A percentile compares a stretch with the other conserved stretches of the same genome.
phyloP scores from a whole-genome alignment of 2,888 invertebrate species.

The Muschampia plurimacula region DNA sequence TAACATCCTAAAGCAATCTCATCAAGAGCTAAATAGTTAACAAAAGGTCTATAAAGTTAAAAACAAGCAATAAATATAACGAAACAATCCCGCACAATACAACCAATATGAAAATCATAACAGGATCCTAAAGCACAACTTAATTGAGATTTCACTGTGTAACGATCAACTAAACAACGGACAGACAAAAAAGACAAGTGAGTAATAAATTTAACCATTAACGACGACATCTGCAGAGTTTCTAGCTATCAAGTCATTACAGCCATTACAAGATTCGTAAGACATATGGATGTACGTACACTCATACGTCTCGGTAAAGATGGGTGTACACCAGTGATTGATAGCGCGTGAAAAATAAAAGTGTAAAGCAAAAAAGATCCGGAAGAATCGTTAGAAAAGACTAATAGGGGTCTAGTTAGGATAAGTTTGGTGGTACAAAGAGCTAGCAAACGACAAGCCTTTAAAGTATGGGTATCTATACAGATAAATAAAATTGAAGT shows the following conservation, averaged over 20 bases:
- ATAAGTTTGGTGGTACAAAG: no score
- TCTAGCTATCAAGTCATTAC: constrained; percentile 54
- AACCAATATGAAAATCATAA: constrained; percentile 18
- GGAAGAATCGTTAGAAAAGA: no score
- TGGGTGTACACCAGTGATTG: constrained; percentile 20
- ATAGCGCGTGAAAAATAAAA: not conserved
- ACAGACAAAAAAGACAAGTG: constrained; percentile 56
- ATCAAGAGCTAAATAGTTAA: not conserved
- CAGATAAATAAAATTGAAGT: no score
- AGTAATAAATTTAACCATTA: constrained; percentile 69
- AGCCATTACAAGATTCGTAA: constrained; percentile 56
- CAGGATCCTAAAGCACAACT: constrained; percentile 36
- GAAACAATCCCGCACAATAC: not conserved
- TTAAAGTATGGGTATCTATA: no score
- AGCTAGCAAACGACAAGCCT: no score
- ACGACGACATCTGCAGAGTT: constrained; percentile 55
- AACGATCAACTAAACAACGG: constrained; percentile 53
- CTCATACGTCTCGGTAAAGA: constrained; percentile 46
- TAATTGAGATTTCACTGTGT: constrained; percentile 59
- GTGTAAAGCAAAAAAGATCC: not conserved
- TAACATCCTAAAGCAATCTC: no score
- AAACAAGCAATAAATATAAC: constrained; percentile 6
- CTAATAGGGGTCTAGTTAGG: no score
- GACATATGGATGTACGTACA: constrained; percentile 51
- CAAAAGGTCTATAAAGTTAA: not conserved